phyloP scores from a whole-genome alignment of 2,888 invertebrate genomes.

The Hybos culiciformis region DNA sequence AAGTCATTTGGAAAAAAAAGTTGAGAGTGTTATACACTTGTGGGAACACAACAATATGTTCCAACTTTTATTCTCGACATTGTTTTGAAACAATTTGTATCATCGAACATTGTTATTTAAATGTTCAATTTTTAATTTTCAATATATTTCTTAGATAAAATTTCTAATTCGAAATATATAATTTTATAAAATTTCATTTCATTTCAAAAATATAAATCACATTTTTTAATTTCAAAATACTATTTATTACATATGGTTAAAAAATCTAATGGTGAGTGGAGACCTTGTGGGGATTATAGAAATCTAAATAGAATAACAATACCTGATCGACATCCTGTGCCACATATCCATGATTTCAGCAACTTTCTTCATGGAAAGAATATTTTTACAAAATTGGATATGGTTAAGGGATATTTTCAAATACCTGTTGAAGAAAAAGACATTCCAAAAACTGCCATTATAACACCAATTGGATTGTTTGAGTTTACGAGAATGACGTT shows the following conservation, averaged over 20 bases:
- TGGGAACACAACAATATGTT: no score
- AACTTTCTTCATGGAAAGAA: slow-evolving; percentile 4
- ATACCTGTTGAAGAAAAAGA: background rate
- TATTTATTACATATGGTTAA: background rate
- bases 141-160: no score
- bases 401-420: slow-evolving; percentile 5
- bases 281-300: background rate
- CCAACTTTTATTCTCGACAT: no score
- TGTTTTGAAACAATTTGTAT: no score
- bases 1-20: no score
- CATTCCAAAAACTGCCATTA: slow-evolving; percentile 15
- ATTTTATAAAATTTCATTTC: no score
- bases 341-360: slow-evolving; percentile 4
- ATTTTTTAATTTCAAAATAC: no score
- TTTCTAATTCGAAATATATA: no score
- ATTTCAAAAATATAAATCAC: no score
- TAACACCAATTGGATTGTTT: slow-evolving; percentile 25
- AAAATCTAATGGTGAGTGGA: background rate
- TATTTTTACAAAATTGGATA: slow-evolving; percentile 9
- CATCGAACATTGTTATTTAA: no score
- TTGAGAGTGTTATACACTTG: no score
- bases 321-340: background rate
- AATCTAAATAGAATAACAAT: background rate
- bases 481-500: slow-evolving; percentile 24
- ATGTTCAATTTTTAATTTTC: no score